Percentiles rank a stretch among this genome's conserved stretches.
Evolutionary conservation across 2,888 invertebrate species (phyloP).

Genomic region (Reticulitermes lucifugus): DNA sequence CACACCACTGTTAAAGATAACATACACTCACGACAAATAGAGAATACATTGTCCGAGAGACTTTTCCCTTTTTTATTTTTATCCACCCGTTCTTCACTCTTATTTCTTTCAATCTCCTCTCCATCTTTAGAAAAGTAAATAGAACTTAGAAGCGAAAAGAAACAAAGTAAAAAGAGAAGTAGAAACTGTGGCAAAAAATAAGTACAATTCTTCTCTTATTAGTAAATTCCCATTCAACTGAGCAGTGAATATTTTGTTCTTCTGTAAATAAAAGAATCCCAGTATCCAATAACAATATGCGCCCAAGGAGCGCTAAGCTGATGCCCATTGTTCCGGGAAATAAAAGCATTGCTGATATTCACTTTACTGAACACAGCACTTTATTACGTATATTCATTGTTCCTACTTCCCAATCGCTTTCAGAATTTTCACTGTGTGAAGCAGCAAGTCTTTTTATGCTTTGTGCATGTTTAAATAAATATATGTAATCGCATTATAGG

Average conservation of each 20-base stretch:
- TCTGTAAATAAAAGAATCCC: background rate
- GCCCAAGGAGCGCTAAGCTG: background rate
- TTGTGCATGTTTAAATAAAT: background rate
- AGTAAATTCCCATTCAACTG: background rate
- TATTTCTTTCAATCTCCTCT: conserved; percentile 5
- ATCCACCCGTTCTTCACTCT: conserved; percentile 10
- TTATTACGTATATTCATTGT: conserved; percentile 23
- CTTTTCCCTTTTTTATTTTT: background rate
- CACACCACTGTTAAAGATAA: conserved; percentile 13
- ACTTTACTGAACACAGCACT: conserved; percentile 25
- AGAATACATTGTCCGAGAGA: background rate
- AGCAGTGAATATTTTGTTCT: background rate
- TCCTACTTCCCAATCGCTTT: background rate
- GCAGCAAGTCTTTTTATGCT: background rate
- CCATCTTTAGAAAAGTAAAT: conserved; percentile 37
- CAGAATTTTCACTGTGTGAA: background rate
- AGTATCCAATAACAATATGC: background rate
- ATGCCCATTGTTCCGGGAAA: conserved; percentile 36
- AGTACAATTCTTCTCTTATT: conserved; percentile 8
- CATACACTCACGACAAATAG: background rate
- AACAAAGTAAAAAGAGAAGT: conserved; percentile 8
- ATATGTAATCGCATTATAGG: conserved; percentile 18
- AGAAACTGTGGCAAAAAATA: background rate
- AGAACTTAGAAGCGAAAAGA: conserved; percentile 23
- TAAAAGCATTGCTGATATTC: conserved; percentile 23